phyloP scores from a whole-genome alignment of 2,888 invertebrate species.

The Oscheius sp. region DNA sequence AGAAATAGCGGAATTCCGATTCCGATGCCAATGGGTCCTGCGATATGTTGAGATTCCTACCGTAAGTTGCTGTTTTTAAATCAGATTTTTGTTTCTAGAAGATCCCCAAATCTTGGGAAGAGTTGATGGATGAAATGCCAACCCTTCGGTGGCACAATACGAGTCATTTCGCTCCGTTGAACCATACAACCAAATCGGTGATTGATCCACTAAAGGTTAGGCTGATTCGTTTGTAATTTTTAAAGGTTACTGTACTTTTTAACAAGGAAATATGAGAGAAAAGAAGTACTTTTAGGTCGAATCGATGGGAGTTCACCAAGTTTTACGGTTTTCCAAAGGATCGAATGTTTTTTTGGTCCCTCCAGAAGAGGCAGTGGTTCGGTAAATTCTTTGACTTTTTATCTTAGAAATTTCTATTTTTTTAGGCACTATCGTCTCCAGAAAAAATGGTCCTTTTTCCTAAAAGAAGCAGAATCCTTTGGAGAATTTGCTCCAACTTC shows the following conservation, averaged over 20 bases:
- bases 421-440: slow-evolving; percentile 45
- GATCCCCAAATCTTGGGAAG: not conserved
- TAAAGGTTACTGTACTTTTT: not conserved
- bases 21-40: slow-evolving; percentile 48
- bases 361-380: slow-evolving; percentile 36
- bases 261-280: not conserved
- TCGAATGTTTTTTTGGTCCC: slow-evolving; percentile 31
- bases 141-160: slow-evolving; percentile 48
- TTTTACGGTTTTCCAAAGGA: slow-evolving; percentile 22
- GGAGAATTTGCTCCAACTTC: slow-evolving; percentile 33
- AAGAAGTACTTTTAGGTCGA: slow-evolving; percentile 31
- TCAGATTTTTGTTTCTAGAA: not conserved
- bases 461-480: slow-evolving; percentile 47
- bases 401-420: not conserved
- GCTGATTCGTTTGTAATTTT: not conserved
- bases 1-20: slow-evolving; percentile 37
- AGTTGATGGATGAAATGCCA: slow-evolving; percentile 25
- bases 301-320: slow-evolving; percentile 51
- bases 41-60: slow-evolving; percentile 38
- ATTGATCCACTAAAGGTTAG: slow-evolving; percentile 37
- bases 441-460: slow-evolving; percentile 44
- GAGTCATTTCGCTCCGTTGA: slow-evolving; percentile 47
- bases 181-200: slow-evolving; percentile 49
- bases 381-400: slow-evolving; percentile 5
- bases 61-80: slow-evolving; percentile 1